A percentile compares a stretch with the other conserved stretches of the same genome.
Conservation (phyloP, 1,140 invertebrate species). For the Lordiphosa clarofinis region DNA sequence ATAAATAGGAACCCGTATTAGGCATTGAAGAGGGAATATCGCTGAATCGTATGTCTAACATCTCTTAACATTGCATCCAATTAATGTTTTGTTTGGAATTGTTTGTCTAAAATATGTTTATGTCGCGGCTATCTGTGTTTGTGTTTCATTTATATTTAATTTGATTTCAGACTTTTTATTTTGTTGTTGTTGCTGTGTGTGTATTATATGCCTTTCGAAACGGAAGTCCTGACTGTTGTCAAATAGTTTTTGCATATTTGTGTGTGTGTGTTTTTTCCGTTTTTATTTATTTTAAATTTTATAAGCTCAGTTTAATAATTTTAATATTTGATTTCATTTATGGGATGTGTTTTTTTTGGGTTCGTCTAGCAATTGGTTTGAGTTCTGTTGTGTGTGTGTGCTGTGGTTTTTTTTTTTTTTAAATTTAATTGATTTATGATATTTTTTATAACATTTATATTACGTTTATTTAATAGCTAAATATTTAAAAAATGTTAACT, state of each 20-base stretch:
- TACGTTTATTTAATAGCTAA: conserved; percentile 80
- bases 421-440: conserved; percentile 62
- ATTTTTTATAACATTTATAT: conserved; percentile 79
- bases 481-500: conserved; percentile 82
- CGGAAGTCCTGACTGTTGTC: conserved; percentile 66
- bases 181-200: conserved; percentile 4
- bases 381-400: conserved; percentile 22
- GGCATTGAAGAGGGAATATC: no score
- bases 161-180: conserved; percentile 68
- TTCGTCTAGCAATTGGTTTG: conserved; percentile 29
- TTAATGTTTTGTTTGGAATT: no score
- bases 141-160: conserved; percentile 17
- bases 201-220: conserved; percentile 55
- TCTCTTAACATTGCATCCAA: no score
- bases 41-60: no score
- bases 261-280: conserved; percentile 21
- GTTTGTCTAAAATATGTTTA: no score
- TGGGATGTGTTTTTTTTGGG: conserved; percentile 34
- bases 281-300: conserved; percentile 50
- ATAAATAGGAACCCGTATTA: no score
- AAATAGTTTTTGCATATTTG: conserved; percentile 51
- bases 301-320: conserved; percentile 77
- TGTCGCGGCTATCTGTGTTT: no score
- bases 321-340: conserved; percentile 61
- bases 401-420: conserved; percentile 25